phyloP scores from a whole-genome alignment of 2,797 vertebrate species.

The Octomys mimax region DNA sequence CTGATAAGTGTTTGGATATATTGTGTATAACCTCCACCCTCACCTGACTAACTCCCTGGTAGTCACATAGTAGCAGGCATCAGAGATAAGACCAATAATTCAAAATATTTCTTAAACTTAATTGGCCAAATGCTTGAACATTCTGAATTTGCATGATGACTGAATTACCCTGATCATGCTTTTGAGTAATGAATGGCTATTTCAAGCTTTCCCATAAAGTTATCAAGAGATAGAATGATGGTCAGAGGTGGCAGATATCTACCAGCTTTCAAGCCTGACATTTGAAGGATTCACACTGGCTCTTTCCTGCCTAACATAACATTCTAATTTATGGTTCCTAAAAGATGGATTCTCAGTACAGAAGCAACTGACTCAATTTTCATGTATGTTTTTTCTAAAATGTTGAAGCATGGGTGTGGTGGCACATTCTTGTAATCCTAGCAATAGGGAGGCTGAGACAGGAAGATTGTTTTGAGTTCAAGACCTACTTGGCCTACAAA shows the following conservation, averaged over 20 bases:
- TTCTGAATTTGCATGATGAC: background rate
- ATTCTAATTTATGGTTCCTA: background rate
- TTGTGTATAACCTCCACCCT: background rate
- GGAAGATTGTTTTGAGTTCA: no score
- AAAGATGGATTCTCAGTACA: background rate
- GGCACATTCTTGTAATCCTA: no score
- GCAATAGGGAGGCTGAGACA: no score
- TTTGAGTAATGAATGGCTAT: background rate
- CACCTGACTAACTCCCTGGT: background rate
- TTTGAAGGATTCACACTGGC: background rate
- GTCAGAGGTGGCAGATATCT: background rate
- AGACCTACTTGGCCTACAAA: no score
- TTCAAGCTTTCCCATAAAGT: background rate
- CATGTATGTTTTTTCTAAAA: constrained; percentile 22
- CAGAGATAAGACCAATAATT: background rate
- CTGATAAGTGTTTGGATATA: background rate
- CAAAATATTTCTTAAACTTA: background rate
- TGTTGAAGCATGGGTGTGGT: background rate
- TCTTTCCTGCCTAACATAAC: background rate
- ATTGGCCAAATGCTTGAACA: background rate
- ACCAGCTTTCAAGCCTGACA: background rate
- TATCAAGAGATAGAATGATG: background rate
- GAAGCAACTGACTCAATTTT: background rate
- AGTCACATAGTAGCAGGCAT: background rate
- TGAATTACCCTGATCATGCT: background rate